phyloP scores from a whole-genome alignment of 2,797 vertebrate genomes.

The Sebastes trivittatus region DNA sequence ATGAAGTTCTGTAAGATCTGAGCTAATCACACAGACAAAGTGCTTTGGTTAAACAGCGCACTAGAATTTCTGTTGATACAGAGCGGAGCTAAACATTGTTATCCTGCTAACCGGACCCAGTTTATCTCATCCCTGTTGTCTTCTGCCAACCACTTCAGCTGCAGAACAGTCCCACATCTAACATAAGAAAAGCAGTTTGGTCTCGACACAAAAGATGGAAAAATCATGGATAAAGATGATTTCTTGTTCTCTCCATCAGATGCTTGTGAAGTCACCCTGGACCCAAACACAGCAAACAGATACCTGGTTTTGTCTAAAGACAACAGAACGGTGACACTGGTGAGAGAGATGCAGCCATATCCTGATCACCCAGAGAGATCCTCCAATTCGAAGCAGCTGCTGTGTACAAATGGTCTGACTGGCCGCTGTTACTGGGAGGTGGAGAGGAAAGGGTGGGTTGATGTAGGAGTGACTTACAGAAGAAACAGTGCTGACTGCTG shows the following conservation, averaged over 20 bases:
- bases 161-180: no score
- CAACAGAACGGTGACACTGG: not conserved
- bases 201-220: not conserved
- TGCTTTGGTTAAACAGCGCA: no score
- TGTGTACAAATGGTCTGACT: not conserved
- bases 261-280: conserved; percentile 13
- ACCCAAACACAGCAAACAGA: conserved; percentile 18
- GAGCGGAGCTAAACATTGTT: no score
- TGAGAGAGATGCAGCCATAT: fast-evolving
- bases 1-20: no score
- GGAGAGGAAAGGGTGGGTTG: not conserved
- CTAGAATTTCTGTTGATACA: no score
- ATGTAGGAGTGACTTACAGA: not conserved
- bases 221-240: not conserved
- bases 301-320: not conserved
- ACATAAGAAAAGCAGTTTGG: no score
- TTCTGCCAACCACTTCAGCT: no score
- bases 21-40: no score
- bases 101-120: no score
- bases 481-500: not conserved
- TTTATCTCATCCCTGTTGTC: no score
- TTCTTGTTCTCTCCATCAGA: not conserved
- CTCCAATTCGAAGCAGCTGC: not conserved
- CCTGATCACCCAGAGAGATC: not conserved
- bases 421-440: not conserved